Base-by-base conservation (phyloP, 2,888 invertebrate genomes). In the Ashinkailepas kermadecensis region DNA sequence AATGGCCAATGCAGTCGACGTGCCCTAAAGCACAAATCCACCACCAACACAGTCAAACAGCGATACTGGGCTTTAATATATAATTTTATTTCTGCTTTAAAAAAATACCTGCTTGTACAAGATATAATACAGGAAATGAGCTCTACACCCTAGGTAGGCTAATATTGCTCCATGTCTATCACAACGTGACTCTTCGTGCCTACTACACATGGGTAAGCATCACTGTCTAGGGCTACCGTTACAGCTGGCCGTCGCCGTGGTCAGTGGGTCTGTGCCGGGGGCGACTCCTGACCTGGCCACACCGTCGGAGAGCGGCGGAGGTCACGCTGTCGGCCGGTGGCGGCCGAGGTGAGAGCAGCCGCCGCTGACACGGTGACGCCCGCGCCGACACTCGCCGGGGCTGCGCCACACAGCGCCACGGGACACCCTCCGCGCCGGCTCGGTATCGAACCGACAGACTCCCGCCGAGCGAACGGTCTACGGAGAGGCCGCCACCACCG, bases 71-170 rank as follows among this genome's bases (percentile, higher is more conserved):
- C 74, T 74, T 74, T 74, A 74, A 74, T 74, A 74, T 74, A 74
- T 74, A 74, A 74, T 74, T 74, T 74, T 74, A 18, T 74, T 74
- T 74, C 74, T 74, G 74, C 56, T 74, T 70, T 74, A 74, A 74
- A 74, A 70, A 74, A 74, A 74, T 74, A 74, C 74, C 74, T 74
- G 74, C 74, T 74, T 74, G 74, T 74, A 74, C 74, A 74, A 74
- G 74, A 74, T 74, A 74, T 74, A 74, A 74, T 74, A 74, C 74
- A 74, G 74, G 65, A 74, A 74, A 74, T 74, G 74, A 74, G 74
- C 74, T 13, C 74, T 74, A 74, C 74, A 74, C 74, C 65, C 74
- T 74, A 74, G 39, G 74, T 74, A 74, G 54, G 56, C 74, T 74
- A 74, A 56, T 74, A 74, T 74, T 74, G 74, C 74, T 74, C 74